Conservation (phyloP, 1,140 invertebrate species). For the Meloidogyne exigua region DNA sequence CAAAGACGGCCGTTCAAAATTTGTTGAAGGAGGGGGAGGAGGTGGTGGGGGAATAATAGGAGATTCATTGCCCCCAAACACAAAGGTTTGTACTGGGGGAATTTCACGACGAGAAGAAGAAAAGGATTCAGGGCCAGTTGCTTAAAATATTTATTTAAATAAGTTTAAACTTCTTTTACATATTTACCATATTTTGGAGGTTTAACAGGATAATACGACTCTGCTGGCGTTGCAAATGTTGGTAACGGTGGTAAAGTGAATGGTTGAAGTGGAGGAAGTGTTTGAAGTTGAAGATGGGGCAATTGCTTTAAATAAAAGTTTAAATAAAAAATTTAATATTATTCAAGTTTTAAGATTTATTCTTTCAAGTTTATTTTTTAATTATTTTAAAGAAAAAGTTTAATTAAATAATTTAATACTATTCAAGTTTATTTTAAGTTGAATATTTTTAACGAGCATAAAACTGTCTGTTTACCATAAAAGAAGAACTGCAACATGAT, state of each 20-base stretch:
- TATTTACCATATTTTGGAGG: background rate
- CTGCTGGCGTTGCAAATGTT: background rate
- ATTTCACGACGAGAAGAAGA: background rate
- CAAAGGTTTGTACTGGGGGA: background rate
- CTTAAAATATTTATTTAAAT: background rate
- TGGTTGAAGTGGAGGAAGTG: conserved; percentile 19
- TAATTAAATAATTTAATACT: no score
- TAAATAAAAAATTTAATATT: no score
- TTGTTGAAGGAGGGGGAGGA: conserved; percentile 7
- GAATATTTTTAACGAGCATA: no score
- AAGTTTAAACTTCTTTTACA: background rate
- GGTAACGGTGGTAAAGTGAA: conserved; percentile 13
- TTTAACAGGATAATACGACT: conserved; percentile 5
- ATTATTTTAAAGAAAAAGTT: no score
- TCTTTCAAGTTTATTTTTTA: no score
- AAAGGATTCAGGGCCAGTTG: background rate
- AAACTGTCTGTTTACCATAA: background rate
- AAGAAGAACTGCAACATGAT: conserved; percentile 1
- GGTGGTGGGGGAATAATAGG: conserved; percentile 3
- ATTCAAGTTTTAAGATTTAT: no score
- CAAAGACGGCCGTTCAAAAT: background rate
- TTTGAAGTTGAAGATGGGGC: conserved; percentile 4
- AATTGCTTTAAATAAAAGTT: background rate
- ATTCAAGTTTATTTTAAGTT: no score
- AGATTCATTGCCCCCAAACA: background rate